Base-by-base conservation (phyloP, 2,113 vertebrate species). In the Phocoena sinus region DNA sequence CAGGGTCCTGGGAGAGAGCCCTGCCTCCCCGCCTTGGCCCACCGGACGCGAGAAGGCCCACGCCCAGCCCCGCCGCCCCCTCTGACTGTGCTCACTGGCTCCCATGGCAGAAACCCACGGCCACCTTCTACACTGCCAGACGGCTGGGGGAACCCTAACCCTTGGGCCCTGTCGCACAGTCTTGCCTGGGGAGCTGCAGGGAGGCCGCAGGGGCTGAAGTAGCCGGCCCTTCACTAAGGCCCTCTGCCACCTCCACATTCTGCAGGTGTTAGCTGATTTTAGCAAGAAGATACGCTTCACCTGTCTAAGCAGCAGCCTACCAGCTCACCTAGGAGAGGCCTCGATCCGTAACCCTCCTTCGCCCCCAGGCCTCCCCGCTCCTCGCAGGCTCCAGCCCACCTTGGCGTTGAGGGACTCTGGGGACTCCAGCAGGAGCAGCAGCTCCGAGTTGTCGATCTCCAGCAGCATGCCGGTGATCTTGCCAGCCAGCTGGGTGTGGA, bases 381-480 rank as follows among this genome's bases (percentile, higher is more conserved):
- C 28, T 7, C 91, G 62, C 58, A 83, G 44, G 36, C 13, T 15
- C 85, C 17, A 58, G 84, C 91, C 56, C 98, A 99, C 99, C 99
- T 99, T 99, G 73, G 99, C 98, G 9, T 94, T 99, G 91, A 99
- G 99, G 28, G 99, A 99, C 95, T 99, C 99, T 0, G 99, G 99
- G 5, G 99, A 99, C 97, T 99, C 99, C 88, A 99, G 98, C 98
- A 99, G 99, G 96, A 99, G 99, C 95, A 99, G 98, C 97, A 99
- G 99, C 98, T 99, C 99, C 0, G 99, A 99, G 98, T 99, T 99
- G 98, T 99, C 99, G 0, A 99, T 99, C 98, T 99, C 99, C 96
- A 99, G 98, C 98, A 99, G 98, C 99, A 99, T 99, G 87, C 99
- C 99, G 0, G 99, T 99, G 98, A 99, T 99, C 98, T 99, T 99